These are phyloP conservation scores for Collichthys lucidus DNA, from an alignment of 2,113 vertebrate species.

Conservation along the genomic window DNA sequence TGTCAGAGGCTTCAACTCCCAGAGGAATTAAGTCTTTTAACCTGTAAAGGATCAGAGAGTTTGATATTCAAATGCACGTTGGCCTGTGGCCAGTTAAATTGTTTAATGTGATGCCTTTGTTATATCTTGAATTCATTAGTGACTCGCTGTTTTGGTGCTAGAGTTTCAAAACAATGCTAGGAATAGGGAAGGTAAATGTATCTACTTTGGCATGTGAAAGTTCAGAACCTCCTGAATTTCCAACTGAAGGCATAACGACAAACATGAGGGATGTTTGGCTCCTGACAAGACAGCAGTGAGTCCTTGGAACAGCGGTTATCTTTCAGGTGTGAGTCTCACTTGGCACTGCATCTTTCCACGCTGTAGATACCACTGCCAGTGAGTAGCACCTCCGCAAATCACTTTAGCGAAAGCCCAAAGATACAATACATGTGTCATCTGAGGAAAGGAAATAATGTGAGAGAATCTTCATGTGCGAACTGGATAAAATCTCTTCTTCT, in stretches of 20 bases:
- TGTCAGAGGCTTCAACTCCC: constrained; percentile 51
- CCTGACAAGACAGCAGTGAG: constrained; percentile 26
- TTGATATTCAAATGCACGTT: constrained; percentile 21
- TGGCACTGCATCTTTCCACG: constrained; percentile 52
- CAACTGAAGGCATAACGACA: constrained; percentile 12
- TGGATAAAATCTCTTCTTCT: constrained; percentile 14
- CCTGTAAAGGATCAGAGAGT: constrained; percentile 41
- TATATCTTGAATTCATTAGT: constrained; percentile 6
- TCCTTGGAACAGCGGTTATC: constrained; percentile 44
- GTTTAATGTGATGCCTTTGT: constrained; percentile 20
- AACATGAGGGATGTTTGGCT: constrained; percentile 22
- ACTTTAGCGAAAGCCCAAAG: constrained; percentile 47
- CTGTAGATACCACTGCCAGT: constrained; percentile 48
- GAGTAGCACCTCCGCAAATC: constrained; percentile 46
- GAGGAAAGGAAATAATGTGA: constrained; percentile 36
- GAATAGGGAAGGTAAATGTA: not conserved
- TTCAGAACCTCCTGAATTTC: not conserved
- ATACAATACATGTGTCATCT: constrained; percentile 53
- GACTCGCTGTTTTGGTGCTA: not conserved
- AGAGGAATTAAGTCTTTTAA: constrained; percentile 63
- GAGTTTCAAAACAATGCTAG: not conserved
- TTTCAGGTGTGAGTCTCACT: constrained; percentile 45
- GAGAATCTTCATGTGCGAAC: constrained; percentile 31
- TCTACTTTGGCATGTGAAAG: not conserved
- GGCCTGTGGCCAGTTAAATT: constrained; percentile 12